Percentiles rank a stretch among this genome's conserved stretches.
phyloP scores from a whole-genome alignment of 1,140 invertebrate genomes.

The Achatina immaculata region DNA sequence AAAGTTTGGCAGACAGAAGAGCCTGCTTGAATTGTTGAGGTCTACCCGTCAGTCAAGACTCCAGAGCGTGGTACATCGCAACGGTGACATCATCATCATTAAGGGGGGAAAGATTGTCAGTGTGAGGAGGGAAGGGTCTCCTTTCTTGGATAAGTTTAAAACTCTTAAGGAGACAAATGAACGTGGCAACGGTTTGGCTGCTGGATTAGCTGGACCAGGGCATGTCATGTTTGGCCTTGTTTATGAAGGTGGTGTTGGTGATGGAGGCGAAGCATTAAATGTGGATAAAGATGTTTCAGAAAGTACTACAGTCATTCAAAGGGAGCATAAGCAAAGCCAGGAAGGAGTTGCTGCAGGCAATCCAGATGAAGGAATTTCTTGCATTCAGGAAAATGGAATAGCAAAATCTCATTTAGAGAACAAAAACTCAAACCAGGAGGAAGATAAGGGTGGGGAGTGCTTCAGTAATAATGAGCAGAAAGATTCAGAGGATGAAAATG shows the following conservation, averaged over 20 bases:
- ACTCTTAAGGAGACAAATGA: neutral
- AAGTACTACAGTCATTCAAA: neutral
- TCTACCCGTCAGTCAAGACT: conserved; percentile 53
- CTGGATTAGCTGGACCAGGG: neutral
- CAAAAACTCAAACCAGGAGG: neutral
- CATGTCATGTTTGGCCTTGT: neutral
- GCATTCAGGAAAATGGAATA: neutral
- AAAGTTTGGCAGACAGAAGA: conserved; percentile 29
- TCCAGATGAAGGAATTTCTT: neutral
- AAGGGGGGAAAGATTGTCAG: conserved; percentile 67
- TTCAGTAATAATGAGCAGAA: neutral
- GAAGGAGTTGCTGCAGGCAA: neutral
- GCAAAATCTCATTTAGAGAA: neutral
- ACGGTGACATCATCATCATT: conserved; percentile 62
- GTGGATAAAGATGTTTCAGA: neutral
- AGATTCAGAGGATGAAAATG: neutral
- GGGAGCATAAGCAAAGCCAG: neutral
- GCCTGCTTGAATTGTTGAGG: conserved; percentile 43
- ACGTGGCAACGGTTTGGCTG: neutral
- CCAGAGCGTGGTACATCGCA: conserved; percentile 61
- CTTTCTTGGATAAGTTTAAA: neutral
- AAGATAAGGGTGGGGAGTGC: neutral
- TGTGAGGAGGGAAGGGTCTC: conserved; percentile 42
- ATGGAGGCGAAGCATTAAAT: neutral
- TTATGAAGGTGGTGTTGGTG: neutral